Evolutionary conservation across 2,888 invertebrate genomes (phyloP), one percentile per base, ranked within the genome.

Genomic region (Spilarctia lutea): DNA sequence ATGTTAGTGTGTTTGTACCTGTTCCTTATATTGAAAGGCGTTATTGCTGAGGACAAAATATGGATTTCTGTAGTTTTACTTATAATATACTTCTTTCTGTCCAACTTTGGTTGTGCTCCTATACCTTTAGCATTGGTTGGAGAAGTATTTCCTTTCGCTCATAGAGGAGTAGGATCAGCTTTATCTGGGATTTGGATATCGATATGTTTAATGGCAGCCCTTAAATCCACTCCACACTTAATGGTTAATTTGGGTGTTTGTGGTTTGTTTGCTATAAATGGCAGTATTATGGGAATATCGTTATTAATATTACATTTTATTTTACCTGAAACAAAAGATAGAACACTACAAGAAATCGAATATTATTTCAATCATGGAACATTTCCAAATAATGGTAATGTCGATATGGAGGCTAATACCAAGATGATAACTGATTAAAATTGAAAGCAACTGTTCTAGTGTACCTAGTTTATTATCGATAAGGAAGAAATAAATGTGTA

Each of bases 101-200:
- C 86, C 0, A 94, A 93, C 79, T 87, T 94, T 33, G 94, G 94
- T 2, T 91, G 92, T 72, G 90, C 92, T 11, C 89, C 92, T 0
- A 92, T 94, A 72, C 91, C 94, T 2, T 75, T 92, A 27, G 89
- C 90, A 3, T 84, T 94, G 24, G 75, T 92, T 42, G 94, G 94
- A 0, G 94, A 94, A 80, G 75, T 94, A 10, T 91, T 91, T 63
- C 94, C 94, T 0, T 85, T 94, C 65, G 88, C 85, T 1, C 91
- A 93, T 72, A 89, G 91, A 82, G 90, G 89, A 13, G 86, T 87
- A 2, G 93, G 93, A 0, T 85, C 89, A 18, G 79, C 88, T 0
- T 77, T 88, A 0, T 81, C 88, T 0, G 93, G 93, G 0, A 73
- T 88, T 0, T 75, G 88, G 3, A 65, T 92, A 24, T 91, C 91